These are phyloP conservation scores for Phymatocera aterrima DNA, from an alignment of 2,888 invertebrate genomes.

Conservation along the genomic window DNA sequence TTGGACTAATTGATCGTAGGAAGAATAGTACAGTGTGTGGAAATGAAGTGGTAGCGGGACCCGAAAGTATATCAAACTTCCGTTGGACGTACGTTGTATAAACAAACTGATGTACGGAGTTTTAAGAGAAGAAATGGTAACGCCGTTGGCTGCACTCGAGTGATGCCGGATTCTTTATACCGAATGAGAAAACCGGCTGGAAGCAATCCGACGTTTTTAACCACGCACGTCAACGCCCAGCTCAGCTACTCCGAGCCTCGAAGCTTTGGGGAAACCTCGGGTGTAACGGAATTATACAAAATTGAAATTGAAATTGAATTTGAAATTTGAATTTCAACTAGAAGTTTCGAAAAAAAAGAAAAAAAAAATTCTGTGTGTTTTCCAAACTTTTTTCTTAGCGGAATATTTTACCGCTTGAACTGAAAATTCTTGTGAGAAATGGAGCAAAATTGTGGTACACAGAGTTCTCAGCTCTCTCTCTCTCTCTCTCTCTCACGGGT, in stretches of 20 bases:
- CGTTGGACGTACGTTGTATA: not conserved
- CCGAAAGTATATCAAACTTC: not conserved
- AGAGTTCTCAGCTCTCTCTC: no score
- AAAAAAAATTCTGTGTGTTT: not conserved
- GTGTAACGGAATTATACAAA: no score
- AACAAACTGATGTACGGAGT: not conserved
- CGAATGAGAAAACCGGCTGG: constrained; percentile 28
- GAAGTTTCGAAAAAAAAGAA: not conserved
- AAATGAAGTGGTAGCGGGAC: not conserved
- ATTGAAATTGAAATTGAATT: not conserved
- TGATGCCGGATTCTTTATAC: not conserved
- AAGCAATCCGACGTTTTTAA: constrained; percentile 6
- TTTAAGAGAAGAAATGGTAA: not conserved
- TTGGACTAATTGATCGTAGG: not conserved
- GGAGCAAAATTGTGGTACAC: not conserved
- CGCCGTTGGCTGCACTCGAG: constrained; percentile 12
- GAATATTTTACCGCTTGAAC: no score
- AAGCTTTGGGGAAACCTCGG: no score
- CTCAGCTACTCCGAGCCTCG: no score
- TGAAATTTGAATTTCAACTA: not conserved
- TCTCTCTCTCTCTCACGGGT: not conserved
- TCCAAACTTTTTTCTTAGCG: no score
- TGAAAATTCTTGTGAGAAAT: not conserved
- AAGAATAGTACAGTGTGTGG: not conserved
- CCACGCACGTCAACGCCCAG: constrained; percentile 19